phyloP scores from a whole-genome alignment of 2,113 vertebrate genomes.

The Stomatorhinus ivindoensis region DNA sequence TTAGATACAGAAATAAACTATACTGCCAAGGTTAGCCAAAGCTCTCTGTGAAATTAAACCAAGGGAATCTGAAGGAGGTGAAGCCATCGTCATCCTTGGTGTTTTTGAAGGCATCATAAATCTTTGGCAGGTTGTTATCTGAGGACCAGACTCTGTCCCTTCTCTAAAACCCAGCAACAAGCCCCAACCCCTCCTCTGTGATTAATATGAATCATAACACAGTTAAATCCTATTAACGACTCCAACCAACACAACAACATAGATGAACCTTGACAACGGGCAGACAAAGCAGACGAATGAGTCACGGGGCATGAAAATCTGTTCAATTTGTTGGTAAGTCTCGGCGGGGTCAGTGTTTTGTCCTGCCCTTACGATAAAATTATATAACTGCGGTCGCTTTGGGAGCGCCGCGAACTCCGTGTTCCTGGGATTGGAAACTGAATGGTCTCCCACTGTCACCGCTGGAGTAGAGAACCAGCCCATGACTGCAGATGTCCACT shows the following conservation, averaged over 20 bases:
- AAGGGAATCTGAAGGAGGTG: neutral
- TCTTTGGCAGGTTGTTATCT: neutral
- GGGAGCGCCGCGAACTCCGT: neutral
- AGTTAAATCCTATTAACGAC: neutral
- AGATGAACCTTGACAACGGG: neutral
- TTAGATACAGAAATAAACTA: neutral
- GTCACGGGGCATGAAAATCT: neutral
- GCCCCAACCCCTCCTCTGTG: neutral
- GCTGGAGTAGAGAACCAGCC: neutral
- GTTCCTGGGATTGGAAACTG: neutral
- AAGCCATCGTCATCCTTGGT: neutral
- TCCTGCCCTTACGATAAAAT: neutral
- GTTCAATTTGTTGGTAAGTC: neutral
- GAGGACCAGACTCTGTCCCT: neutral
- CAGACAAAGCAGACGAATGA: neutral
- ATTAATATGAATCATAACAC: neutral
- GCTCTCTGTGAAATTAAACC: neutral
- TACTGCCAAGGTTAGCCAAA: neutral
- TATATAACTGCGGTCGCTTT: neutral
- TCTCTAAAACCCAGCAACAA: neutral
- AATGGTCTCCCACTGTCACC: neutral
- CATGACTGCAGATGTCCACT: neutral
- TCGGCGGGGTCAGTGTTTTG: neutral
- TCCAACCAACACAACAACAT: neutral
- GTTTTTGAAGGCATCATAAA: neutral